Conservation (phyloP, 2,113 vertebrate genomes). For the Lampris megalopsis region DNA sequence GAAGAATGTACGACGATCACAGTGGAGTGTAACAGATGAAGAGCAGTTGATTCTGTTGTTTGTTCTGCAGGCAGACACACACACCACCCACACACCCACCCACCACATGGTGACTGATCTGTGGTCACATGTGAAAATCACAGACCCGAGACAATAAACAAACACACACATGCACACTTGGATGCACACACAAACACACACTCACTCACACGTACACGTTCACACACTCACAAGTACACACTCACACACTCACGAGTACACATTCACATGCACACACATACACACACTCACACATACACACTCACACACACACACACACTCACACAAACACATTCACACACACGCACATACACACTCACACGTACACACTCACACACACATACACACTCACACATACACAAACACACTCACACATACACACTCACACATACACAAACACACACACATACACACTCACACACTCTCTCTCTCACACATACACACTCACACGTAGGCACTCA, state of each 20-base stretch:
- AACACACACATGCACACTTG: background rate
- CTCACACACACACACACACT: background rate
- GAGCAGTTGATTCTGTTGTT: background rate
- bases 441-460: slow-evolving; percentile 7
- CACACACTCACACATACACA: background rate
- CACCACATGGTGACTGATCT: background rate
- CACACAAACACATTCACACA: background rate
- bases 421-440: background rate
- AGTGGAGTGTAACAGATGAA: no score
- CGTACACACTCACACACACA: background rate
- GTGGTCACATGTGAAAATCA: background rate
- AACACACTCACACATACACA: background rate
- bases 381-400: background rate
- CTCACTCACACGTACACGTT: background rate
- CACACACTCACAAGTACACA: slow-evolving; percentile 11
- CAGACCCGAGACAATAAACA: background rate
- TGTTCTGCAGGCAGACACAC: background rate
- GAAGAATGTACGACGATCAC: no score
- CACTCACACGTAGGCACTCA: background rate
- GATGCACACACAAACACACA: background rate
- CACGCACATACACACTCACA: slow-evolving; percentile 3
- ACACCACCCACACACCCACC: no score
- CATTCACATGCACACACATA: background rate
- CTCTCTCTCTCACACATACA: background rate
- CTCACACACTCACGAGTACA: no score